Conservation (phyloP, 2,888 invertebrate genomes). For the Dynastes maya region DNA sequence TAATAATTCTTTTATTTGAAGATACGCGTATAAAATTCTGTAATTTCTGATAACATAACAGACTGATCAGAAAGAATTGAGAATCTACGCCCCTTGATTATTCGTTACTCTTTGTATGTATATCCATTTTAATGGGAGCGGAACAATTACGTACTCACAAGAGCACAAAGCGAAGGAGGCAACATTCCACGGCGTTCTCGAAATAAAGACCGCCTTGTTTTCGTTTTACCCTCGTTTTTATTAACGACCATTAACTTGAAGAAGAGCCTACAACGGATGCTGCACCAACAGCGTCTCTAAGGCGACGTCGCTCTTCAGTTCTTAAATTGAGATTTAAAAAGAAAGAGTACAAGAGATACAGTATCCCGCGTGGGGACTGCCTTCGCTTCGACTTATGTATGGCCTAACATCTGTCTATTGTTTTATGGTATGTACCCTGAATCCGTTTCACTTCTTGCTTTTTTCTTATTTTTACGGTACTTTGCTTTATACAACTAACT, state of each 20-base stretch:
- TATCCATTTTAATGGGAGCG: constrained; percentile 1
- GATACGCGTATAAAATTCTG: too few relatives aligned
- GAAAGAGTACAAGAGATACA: constrained; percentile 1
- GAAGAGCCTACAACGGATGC: constrained; percentile 34
- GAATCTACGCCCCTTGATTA: constrained; percentile 1
- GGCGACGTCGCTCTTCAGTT: constrained; percentile 26
- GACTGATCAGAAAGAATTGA: too few relatives aligned
- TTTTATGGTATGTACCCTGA: constrained; percentile 15
- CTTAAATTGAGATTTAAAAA: constrained; percentile 45
- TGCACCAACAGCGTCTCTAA: constrained; percentile 20
- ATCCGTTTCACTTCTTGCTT: constrained; percentile 14
- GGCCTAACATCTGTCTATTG: constrained; percentile 38
- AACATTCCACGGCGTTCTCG: constrained; percentile 16
- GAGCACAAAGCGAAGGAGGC: background rate
- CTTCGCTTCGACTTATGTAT: constrained; percentile 17
- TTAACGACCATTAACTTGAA: constrained; percentile 46
- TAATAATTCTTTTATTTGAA: too few relatives aligned
- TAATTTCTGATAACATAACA: too few relatives aligned
- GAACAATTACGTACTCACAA: constrained; percentile 35
- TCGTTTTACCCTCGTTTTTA: constrained; percentile 34
- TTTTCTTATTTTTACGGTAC: constrained; percentile 31
- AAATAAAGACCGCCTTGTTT: constrained; percentile 27
- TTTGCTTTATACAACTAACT: background rate
- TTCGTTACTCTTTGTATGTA: constrained; percentile 5
- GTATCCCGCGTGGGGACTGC: constrained; percentile 9